Conservation (phyloP, 2,113 vertebrate species). For the Cephalopholis sonnerati region DNA sequence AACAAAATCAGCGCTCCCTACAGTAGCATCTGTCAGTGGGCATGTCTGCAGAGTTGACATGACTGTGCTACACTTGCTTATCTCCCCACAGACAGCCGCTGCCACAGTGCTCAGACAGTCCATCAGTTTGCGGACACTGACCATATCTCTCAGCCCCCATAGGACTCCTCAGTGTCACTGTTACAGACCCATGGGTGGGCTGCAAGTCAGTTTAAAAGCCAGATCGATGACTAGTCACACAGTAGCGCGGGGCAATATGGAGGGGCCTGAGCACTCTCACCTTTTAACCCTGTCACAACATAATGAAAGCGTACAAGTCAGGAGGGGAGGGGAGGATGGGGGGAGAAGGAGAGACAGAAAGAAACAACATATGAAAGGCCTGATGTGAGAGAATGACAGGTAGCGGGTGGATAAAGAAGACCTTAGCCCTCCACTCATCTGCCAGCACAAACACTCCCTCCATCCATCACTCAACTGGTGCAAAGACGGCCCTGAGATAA, state of each 20-base stretch:
- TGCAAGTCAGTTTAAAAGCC: constrained; percentile 35
- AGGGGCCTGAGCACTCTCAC: constrained; percentile 37
- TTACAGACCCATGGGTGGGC: constrained; percentile 34
- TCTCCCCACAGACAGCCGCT: constrained; percentile 32
- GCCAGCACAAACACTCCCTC: constrained; percentile 39
- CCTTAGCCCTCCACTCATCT: constrained; percentile 64
- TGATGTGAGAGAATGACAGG: constrained; percentile 70
- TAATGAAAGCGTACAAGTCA: constrained; percentile 40
- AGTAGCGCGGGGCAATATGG: neutral
- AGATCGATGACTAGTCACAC: constrained; percentile 37
- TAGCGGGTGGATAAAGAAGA: constrained; percentile 68
- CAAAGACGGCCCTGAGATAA: constrained; percentile 47
- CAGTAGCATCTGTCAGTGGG: neutral
- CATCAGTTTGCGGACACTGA: constrained; percentile 53
- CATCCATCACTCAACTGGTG: constrained; percentile 69
- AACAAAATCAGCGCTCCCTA: neutral
- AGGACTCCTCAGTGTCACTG: constrained; percentile 50
- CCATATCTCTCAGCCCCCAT: constrained; percentile 45
- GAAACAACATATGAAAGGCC: constrained; percentile 33
- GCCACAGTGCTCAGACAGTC: constrained; percentile 50
- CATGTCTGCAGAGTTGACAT: constrained; percentile 2
- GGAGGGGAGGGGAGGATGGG: neutral
- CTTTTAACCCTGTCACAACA: constrained; percentile 54
- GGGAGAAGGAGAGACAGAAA: constrained; percentile 10
- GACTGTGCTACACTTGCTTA: neutral